A percentile compares a stretch with the other conserved stretches of the same genome.
Conservation (phyloP, 1,140 invertebrate genomes). For the Ceratoteleas bidentatus region DNA sequence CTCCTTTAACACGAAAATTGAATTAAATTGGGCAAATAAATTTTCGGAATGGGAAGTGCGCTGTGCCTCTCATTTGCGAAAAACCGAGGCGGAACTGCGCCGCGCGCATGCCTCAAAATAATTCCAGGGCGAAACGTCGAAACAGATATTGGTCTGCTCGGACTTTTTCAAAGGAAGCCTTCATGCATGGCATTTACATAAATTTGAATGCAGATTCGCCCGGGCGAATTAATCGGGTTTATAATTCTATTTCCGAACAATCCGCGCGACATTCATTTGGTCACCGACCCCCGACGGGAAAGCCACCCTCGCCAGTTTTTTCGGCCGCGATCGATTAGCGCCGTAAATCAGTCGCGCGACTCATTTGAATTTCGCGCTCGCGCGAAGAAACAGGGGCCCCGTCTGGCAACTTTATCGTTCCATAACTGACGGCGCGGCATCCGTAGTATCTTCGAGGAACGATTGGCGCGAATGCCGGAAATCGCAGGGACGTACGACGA, state of each 20-base stretch:
- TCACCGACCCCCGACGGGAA: conserved; percentile 1
- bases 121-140: conserved; percentile 28
- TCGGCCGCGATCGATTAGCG: conserved; percentile 3
- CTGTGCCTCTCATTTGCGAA: conserved; percentile 14
- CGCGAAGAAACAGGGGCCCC: conserved; percentile 28
- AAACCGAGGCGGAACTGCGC: conserved; percentile 1
- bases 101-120: conserved; percentile 18
- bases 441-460: conserved; percentile 60
- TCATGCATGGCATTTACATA: conserved; percentile 51
- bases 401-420: conserved; percentile 49
- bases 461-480: conserved; percentile 62
- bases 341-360: conserved; percentile 37
- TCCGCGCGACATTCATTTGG: conserved; percentile 33
- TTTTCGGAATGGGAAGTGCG: no score
- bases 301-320: conserved; percentile 18
- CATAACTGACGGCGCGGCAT: conserved; percentile 57
- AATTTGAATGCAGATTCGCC: conserved; percentile 36
- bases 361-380: conserved; percentile 9
- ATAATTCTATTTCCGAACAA: conserved; percentile 47
- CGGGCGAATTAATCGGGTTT: conserved; percentile 44
- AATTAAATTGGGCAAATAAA: conserved; percentile 1
- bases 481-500: conserved; percentile 55
- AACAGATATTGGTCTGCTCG: conserved; percentile 21
- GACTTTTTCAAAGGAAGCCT: conserved; percentile 42
- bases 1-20: conserved; percentile 11